Evolutionary conservation across 1,140 invertebrate species (phyloP), one percentile per base, ranked within the genome.

Genomic region (Drosophila athabasca): DNA sequence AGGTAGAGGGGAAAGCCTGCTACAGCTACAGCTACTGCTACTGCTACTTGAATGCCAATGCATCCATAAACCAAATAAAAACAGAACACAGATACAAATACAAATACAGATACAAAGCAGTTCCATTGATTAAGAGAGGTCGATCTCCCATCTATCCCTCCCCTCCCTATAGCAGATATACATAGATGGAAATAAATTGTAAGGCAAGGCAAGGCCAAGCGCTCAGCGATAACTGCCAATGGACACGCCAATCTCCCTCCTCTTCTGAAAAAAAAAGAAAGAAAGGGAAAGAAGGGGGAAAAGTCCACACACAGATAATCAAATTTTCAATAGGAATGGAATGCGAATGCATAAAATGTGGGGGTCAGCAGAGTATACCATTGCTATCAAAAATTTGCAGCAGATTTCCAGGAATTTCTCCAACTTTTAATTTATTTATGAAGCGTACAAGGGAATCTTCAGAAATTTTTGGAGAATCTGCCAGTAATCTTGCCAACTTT

Each of bases 91-190:
- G 48, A 73, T 5, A 26, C 24, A 26, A 3, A 52, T 53, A 73
- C 50, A 50, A 46, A 26, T 26, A 39, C 51, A 60, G 43, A 57
- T 50, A 83, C 82, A 85, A 85, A 81, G 78, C 65, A 52, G 62
- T 74, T 82, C 70, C 81, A 87, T 85, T 85, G 81, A 85, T 85
- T 85, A 82, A 87, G 54, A 51, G 49, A 59, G 65, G 59, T 19
- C 11, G 65, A 59, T 19, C 11, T 45, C 60, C 55, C 57, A 35
- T 35, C 50, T 45, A 55, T 68, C 22, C 49, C 39, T 35, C 41
- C 60, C 65, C 52, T 50, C 51, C 62, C 50, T 22, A 52, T 44
- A 13, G n/a, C 51, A 45, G 31, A 41, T 29, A 53, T 50, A 60
- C 35, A 76, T 50, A 60, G 43, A 76, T 69, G 62, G 51, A 76